These are phyloP conservation scores for Columba janthina DNA, from an alignment of 2,113 vertebrate species.

Conservation along the genomic window DNA sequence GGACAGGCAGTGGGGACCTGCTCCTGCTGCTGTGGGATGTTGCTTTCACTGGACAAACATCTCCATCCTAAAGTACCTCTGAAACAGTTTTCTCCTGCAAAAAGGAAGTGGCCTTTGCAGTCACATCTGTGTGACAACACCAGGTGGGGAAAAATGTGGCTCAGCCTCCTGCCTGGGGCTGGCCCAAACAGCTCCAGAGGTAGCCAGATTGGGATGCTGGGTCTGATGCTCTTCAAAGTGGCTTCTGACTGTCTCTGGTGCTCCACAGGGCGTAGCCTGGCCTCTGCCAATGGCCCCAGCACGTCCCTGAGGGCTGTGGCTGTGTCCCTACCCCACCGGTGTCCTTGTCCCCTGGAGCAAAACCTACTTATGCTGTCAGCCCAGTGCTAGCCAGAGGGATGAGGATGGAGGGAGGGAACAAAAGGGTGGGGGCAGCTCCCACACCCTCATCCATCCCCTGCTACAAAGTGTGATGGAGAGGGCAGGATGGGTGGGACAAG, in stretches of 20 bases:
- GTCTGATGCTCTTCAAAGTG: not conserved
- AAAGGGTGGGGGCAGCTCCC: not conserved
- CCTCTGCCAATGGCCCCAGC: not conserved
- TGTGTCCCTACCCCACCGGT: not conserved
- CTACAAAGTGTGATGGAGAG: not conserved
- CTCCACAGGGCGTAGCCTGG: not conserved
- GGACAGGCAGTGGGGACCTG: not conserved
- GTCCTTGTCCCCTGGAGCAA: not conserved
- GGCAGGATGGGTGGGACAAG: accelerated
- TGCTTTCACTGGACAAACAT: not conserved
- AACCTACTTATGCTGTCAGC: not conserved
- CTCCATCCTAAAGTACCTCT: not conserved
- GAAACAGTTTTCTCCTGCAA: not conserved
- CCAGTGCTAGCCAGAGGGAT: not conserved
- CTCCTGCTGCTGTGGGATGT: accelerated
- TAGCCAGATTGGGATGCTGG: accelerated
- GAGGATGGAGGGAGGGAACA: not conserved
- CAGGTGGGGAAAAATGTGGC: not conserved
- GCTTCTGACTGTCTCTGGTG: not conserved
- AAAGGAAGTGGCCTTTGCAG: not conserved
- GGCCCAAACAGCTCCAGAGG: not conserved
- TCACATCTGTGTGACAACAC: not conserved
- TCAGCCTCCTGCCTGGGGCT: not conserved
- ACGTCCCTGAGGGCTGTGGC: not conserved
- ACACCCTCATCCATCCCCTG: not conserved